Evolutionary conservation across 2,797 vertebrate species (phyloP).

Genomic region (Aratinga solstitialis): DNA sequence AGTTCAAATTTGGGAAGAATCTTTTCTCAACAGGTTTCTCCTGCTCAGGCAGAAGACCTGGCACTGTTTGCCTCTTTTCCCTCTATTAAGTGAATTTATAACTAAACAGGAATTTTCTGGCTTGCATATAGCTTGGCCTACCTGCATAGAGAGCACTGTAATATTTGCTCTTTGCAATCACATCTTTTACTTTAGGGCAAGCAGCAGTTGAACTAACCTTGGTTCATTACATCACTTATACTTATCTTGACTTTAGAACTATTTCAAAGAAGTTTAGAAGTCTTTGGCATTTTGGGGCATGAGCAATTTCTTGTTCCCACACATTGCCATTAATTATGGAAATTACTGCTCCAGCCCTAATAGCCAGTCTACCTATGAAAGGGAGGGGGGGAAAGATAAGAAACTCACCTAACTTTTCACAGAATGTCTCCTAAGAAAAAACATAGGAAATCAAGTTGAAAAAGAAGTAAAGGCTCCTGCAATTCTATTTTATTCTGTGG

Average conservation of each 20-base stretch:
- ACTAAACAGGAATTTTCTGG: neutral
- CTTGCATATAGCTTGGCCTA: neutral
- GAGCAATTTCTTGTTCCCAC: conserved; percentile 44
- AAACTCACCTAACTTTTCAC: neutral
- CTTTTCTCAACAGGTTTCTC: neutral
- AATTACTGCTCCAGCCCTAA: neutral
- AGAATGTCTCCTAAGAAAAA: neutral
- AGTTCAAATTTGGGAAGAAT: neutral
- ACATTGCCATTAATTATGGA: neutral
- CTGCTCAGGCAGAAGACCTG: neutral
- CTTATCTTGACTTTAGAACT: conserved; percentile 64
- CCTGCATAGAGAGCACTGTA: neutral
- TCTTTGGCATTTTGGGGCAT: conserved; percentile 39
- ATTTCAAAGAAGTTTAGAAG: conserved; percentile 58
- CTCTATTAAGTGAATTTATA: neutral
- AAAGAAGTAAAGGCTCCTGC: neutral
- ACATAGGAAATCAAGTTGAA: neutral
- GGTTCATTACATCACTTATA: conserved; percentile 59
- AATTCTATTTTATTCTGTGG: neutral
- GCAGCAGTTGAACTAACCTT: conserved; percentile 60
- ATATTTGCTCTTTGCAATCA: conserved; percentile 13
- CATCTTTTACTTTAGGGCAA: conserved; percentile 15
- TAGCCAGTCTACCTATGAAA: neutral
- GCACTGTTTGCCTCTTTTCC: neutral
- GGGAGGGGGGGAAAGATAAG: neutral